Evolutionary conservation across 2,113 vertebrate species (phyloP).

Genomic region (Delphinus delphis): DNA sequence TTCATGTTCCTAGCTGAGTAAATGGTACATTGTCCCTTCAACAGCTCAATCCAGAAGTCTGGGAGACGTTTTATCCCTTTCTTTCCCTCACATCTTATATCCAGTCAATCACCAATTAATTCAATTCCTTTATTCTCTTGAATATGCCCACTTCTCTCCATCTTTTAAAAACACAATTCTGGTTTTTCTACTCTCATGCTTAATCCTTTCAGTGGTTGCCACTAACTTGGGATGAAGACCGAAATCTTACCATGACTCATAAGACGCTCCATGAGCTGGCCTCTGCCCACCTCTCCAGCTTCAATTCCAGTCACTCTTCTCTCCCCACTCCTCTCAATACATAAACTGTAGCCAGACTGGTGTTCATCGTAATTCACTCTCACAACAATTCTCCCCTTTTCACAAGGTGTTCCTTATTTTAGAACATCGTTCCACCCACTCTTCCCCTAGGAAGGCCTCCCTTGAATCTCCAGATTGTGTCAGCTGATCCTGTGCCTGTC

Average conservation of each 20-base stretch:
- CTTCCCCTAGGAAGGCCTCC: background rate
- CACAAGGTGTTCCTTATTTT: background rate
- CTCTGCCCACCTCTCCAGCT: background rate
- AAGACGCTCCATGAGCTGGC: background rate
- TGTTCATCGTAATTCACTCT: background rate
- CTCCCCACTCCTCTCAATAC: background rate
- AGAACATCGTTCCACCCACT: background rate
- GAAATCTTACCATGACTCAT: background rate
- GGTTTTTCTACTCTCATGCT: background rate
- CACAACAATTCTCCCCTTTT: background rate
- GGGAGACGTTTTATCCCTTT: background rate
- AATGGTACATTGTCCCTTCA: background rate
- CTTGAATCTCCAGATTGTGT: background rate
- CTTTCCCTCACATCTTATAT: background rate
- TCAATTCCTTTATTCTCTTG: background rate
- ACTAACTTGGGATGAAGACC: background rate
- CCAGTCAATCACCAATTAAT: background rate
- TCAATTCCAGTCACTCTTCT: background rate
- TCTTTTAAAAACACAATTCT: background rate
- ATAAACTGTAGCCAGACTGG: background rate
- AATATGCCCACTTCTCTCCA: background rate
- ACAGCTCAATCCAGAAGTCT: background rate
- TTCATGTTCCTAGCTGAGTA: background rate
- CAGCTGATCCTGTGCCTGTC: rapidly evolving
- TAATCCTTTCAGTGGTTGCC: background rate